Percentiles rank a stretch among this genome's conserved stretches.
phyloP scores from a whole-genome alignment of 2,888 invertebrate species.

The Drosophila siamana region DNA sequence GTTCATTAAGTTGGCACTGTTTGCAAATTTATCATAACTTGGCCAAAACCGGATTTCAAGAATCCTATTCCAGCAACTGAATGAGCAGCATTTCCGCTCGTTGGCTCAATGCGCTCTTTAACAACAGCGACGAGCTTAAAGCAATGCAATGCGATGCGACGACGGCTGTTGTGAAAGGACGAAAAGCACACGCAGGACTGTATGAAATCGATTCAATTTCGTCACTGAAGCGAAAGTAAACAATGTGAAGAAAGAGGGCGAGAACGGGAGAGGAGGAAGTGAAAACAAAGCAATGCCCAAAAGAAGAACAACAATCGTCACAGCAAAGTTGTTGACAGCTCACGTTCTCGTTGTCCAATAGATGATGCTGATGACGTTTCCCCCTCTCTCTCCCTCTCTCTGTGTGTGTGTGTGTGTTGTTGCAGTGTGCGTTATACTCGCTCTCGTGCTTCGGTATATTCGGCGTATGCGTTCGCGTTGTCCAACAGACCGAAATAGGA shows the following conservation, averaged over 20 bases:
- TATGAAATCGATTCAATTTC: constrained; percentile 73
- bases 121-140: constrained; percentile 42
- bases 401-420: constrained; percentile 18
- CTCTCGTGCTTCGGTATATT: no score
- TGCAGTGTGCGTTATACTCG: constrained; percentile 19
- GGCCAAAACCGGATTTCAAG: constrained; percentile 57
- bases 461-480: constrained; percentile 60
- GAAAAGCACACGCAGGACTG: constrained; percentile 19
- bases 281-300: constrained; percentile 28
- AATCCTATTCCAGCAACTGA: constrained; percentile 30
- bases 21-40: constrained; percentile 76
- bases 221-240: constrained; percentile 69
- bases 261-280: not conserved
- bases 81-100: constrained; percentile 23
- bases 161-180: no score
- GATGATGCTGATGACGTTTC: constrained; percentile 63
- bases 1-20: constrained; percentile 76
- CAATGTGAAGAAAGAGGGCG: constrained; percentile 34
- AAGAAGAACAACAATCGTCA: constrained; percentile 39
- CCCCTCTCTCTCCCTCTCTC: not conserved
- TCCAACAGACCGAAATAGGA: constrained; percentile 68
- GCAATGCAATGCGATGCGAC: constrained; percentile 7
- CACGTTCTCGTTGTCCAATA: constrained; percentile 70
- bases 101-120: constrained; percentile 32
- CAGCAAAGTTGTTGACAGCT: constrained; percentile 76